Conservation (phyloP, 2,113 vertebrate species). For the Anthoscopus minutus region DNA sequence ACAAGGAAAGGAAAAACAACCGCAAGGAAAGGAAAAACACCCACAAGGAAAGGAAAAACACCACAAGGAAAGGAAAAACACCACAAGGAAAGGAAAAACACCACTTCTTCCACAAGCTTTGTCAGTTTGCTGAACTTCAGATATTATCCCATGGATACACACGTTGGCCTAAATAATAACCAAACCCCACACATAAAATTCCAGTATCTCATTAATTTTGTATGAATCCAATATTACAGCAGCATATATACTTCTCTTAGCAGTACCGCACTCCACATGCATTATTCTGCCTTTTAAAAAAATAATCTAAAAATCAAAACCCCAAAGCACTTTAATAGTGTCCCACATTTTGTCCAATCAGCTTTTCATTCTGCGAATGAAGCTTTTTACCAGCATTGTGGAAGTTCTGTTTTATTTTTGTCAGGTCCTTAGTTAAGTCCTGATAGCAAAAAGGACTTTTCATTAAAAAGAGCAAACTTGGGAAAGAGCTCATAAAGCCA, state of each 20-base stretch:
- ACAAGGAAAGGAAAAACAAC: background rate
- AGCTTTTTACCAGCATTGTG: background rate
- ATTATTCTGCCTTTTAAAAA: background rate
- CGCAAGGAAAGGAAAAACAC: too few relatives aligned
- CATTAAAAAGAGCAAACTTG: background rate
- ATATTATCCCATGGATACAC: background rate
- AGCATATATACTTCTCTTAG: background rate
- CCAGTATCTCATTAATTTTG: background rate
- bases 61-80: rapidly evolving
- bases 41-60: background rate
- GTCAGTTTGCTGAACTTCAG: background rate
- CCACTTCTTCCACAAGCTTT: background rate
- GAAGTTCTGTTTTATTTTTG: background rate
- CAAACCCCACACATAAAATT: background rate
- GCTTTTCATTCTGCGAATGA: background rate
- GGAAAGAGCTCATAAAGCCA: background rate
- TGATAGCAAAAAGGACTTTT: background rate
- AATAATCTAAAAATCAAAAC: background rate
- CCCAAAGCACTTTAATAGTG: background rate
- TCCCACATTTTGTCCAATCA: background rate
- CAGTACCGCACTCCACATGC: background rate
- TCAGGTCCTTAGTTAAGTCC: background rate
- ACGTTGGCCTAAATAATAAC: background rate
- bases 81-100: background rate
- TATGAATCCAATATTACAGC: background rate